Evolutionary conservation across 1,140 invertebrate species (phyloP).

Genomic region (honey bee (Apis mellifera)): Amel_HAv3.1 CM009939.2:5005001-5005500

Average conservation of each 20-base stretch:
- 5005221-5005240: slow-evolving; percentile 4
- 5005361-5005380: neutral
- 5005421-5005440: neutral
- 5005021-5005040: no score
- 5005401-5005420: slow-evolving; percentile 40
- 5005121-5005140: no score
- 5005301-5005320: neutral
- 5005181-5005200: neutral
- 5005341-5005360: neutral
- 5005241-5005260: neutral
- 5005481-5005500: neutral
- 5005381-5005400: slow-evolving; percentile 19
- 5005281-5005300: neutral
- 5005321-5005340: slow-evolving; percentile 2
- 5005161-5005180: no score
- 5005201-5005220: neutral
- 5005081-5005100: no score
- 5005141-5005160: no score
- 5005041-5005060: no score
- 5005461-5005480: neutral
- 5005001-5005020: neutral
- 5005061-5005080: no score
- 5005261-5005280: slow-evolving; percentile 15
- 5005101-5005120: no score
- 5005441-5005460: neutral